phyloP scores from a whole-genome alignment of 2,888 invertebrate species.

The Achlya flavicornis region DNA sequence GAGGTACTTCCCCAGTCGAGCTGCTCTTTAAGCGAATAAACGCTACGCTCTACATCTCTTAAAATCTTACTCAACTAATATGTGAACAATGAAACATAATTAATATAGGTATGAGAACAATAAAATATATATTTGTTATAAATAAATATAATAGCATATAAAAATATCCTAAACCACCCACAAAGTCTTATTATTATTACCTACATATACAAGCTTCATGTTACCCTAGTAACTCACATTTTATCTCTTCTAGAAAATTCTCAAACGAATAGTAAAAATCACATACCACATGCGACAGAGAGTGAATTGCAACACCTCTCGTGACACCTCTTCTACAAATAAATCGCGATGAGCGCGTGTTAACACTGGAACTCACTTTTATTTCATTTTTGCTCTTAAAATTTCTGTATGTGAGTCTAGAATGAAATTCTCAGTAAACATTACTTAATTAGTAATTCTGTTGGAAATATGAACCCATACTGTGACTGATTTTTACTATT shows the following conservation, averaged over 20 bases:
- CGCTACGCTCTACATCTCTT: too few relatives aligned
- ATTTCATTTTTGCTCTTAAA: neutral
- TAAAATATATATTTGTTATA: neutral
- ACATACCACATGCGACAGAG: neutral
- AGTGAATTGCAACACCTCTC: conserved; percentile 10
- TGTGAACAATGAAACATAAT: too few relatives aligned
- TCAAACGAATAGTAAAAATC: conserved; percentile 9
- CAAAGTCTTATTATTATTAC: neutral
- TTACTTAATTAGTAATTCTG: too few relatives aligned
- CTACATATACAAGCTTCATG: neutral
- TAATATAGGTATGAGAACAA: neutral
- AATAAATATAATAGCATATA: neutral
- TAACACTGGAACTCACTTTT: neutral
- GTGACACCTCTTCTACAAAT: conserved; percentile 1
- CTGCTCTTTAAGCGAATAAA: too few relatives aligned
- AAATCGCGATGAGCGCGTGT: neutral
- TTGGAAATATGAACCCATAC: too few relatives aligned
- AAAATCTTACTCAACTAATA: too few relatives aligned
- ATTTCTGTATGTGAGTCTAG: too few relatives aligned
- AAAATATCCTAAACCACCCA: neutral
- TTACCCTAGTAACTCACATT: neutral
- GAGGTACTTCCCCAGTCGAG: too few relatives aligned
- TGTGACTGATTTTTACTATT: too few relatives aligned
- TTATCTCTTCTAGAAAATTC: neutral
- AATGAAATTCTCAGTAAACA: too few relatives aligned